Evolutionary conservation across 2,113 vertebrate genomes (phyloP).

Genomic region (Microcebus jonahi): DNA sequence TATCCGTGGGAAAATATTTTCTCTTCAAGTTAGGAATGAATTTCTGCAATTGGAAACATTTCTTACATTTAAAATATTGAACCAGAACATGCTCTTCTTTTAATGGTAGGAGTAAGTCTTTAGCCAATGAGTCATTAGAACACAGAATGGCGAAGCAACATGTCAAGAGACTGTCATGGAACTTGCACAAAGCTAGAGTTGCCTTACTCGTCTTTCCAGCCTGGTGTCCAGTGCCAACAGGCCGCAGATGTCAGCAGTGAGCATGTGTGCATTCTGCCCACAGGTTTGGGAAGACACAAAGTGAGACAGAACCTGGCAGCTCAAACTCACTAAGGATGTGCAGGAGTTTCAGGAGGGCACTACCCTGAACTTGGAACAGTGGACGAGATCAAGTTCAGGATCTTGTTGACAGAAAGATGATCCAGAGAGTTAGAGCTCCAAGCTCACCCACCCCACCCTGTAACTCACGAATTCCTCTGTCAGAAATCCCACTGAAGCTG

Average conservation of each 20-base stretch:
- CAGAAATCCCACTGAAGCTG: not conserved
- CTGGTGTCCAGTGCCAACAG: not conserved
- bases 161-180: not conserved
- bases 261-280: not conserved
- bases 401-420: not conserved
- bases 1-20: constrained; percentile 64
- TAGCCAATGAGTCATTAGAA: not conserved
- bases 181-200: not conserved
- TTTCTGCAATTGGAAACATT: constrained; percentile 53
- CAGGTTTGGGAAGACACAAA: not conserved
- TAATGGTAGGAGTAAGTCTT: not conserved
- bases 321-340: not conserved
- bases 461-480: not conserved
- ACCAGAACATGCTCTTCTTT: not conserved
- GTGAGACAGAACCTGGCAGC: not conserved
- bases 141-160: not conserved
- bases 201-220: not conserved
- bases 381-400: not conserved
- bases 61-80: constrained; percentile 28
- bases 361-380: not conserved
- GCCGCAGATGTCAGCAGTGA: not conserved
- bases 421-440: not conserved
- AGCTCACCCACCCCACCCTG: not conserved
- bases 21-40: constrained; percentile 44
- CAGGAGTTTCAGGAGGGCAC: not conserved